Evolutionary conservation across 1,140 invertebrate species (phyloP), one percentile per base, ranked within the genome.

Genomic region (Dendrolimus punctatus): DNA sequence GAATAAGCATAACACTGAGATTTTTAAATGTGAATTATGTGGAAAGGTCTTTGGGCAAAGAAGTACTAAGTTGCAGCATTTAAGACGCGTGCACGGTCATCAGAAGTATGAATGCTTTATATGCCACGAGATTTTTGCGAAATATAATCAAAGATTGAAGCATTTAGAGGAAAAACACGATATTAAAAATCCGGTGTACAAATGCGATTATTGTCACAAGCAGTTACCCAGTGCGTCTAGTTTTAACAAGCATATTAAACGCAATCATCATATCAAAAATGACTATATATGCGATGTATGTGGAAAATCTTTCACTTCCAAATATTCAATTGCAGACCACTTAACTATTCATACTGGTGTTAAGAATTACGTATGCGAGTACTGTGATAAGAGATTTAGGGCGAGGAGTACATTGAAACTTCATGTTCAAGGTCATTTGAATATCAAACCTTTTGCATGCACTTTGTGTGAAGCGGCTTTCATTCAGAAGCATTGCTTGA

Each of bases 281-380:
- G 40, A 56, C 37, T 51, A 57, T 40, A 8, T 49, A 5, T 57
- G 55, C 10, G 41, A 57, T 8, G 40, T 44, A 8, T 62, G 60
- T 39, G 53, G 52, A 8, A 55, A 56, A 39, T 10, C 38, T 8
- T 60, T 60, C 38, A 38, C 10, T 5, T 50, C 45, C 41, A 82
- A 81, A 58, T 69, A 74, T 10, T 73, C 70, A 43, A 64, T 83
- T 6, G 49, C 59, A 8, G 60, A 60, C 36, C 79, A 85, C 57
- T 69, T 83, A 57, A 54, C 66, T 10, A 55, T 66, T 6, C 88
- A 89, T 58, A 91, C 91, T 4, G 91, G 92, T 4, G 91, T 91
- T 56, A 90, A 91, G 49, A 93, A 92, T 9, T 91, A 93, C 67
- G 89, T 91, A 60, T 85, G 84, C 63, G 85, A 88, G 0, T 81